Evolutionary conservation across 2,888 invertebrate genomes (phyloP).

Genomic region (Acronicta aceris): DNA sequence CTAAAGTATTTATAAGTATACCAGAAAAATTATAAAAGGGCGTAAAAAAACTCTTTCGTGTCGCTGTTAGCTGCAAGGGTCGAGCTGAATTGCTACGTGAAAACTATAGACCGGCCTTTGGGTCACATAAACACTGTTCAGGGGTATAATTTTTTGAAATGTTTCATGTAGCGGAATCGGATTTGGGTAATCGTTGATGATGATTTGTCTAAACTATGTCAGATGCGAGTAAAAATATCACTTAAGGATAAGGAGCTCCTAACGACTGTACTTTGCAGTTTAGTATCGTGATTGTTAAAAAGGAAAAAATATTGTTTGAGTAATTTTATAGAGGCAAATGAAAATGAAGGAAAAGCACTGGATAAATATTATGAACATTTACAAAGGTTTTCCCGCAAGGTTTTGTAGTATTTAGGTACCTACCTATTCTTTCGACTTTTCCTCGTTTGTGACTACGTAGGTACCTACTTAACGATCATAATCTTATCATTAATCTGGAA

Average conservation of each 20-base stretch:
- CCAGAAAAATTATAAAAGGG: no score
- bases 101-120: no score
- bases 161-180: neutral
- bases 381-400: neutral
- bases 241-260: neutral
- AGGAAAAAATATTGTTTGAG: neutral
- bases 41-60: no score
- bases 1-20: no score
- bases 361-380: neutral
- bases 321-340: no score
- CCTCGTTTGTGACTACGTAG: constrained; percentile 8
- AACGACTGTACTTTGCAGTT: neutral
- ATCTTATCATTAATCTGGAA: constrained; percentile 2
- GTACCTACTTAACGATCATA: neutral
- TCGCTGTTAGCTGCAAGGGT: no score
- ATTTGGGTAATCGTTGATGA: no score
- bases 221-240: no score
- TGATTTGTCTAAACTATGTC: no score
- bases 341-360: no score
- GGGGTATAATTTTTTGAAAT: neutral
- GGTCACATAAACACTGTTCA: no score
- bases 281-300: neutral
- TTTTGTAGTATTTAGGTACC: constrained; percentile 10
- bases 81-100: no score
- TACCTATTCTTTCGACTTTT: constrained; percentile 10